phyloP scores from a whole-genome alignment of 1,140 invertebrate species.

The Cylas formicarius region DNA sequence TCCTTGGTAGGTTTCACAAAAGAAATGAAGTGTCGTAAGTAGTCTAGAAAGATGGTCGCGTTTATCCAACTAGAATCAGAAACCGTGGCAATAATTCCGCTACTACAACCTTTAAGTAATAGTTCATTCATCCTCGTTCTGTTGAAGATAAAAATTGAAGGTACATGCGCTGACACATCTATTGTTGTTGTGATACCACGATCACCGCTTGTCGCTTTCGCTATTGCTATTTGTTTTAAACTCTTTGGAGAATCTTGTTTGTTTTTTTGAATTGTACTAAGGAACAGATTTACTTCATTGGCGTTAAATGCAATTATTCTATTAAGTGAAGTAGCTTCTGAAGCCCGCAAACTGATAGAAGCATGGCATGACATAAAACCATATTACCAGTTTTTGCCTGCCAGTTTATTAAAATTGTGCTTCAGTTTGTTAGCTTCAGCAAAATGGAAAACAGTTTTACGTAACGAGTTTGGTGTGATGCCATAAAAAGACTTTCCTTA shows the following conservation, averaged over 20 bases:
- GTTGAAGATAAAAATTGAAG: slow-evolving; percentile 22
- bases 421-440: too few species aligned
- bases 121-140: slow-evolving; percentile 21
- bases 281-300: neutral
- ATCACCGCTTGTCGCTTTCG: slow-evolving; percentile 19
- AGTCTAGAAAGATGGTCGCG: slow-evolving; percentile 16
- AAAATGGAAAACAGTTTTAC: too few species aligned
- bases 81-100: slow-evolving; percentile 14
- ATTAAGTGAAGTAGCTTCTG: too few species aligned
- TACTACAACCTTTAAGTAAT: slow-evolving; percentile 17
- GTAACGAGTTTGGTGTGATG: too few species aligned
- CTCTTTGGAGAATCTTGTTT: slow-evolving; percentile 6
- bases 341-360: too few species aligned
- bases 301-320: too few species aligned
- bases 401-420: too few species aligned
- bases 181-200: slow-evolving; percentile 13
- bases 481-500: too few species aligned
- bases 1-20: slow-evolving; percentile 13
- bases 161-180: slow-evolving; percentile 12
- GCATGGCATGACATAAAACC: too few species aligned
- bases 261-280: slow-evolving; percentile 1
- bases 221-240: slow-evolving; percentile 15
- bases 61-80: slow-evolving; percentile 22
- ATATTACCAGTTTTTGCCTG: too few species aligned
- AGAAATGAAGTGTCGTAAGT: slow-evolving; percentile 19